Evolutionary conservation across 37 sponge, comb jelly and placozoan genomes (phyloP), one percentile per base, ranked within the genome.

Genomic region (Agelas oroides): DNA sequence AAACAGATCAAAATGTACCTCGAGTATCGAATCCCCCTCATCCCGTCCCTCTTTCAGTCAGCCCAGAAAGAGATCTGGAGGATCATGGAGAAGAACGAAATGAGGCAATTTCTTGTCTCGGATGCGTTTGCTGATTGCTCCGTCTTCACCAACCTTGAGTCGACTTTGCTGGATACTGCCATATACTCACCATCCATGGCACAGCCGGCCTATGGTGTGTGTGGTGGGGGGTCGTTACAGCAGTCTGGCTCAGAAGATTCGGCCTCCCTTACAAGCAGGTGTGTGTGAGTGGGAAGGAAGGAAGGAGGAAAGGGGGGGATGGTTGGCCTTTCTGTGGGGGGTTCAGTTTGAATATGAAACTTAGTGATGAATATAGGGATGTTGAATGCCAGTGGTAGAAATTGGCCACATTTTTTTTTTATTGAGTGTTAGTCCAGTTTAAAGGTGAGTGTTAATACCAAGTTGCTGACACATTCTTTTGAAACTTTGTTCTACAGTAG

Each of bases 201-300:
- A 36, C 53, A 67, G 5, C 84, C 75, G 5, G 66, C 66, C 30
- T 65, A 75, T 59, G 65, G 65, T 28, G 83, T 71, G 6, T 80
- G 79, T 72, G 66, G 87, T 20, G 81, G 81, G 6, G 88, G 88
- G 27, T 88, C 88, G 0, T 63, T 88, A 17, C 89, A 78, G 31
- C 84, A 84, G 32, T 83, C 84, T 0, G 73, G 81, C 28, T 78
- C 84, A 8, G 89, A 88, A 23, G 89, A 89, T 61, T 89, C 89
- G 1, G 76, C 83, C 32, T 83, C 84, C 19, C 16, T 83, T 5
- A 56, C 89, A 24, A 82, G 83, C 63, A 1, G 46, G 15, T 55
- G 18, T n/a, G 57, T n/a, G 53, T 46, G 73, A 18, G 52, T 18
- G 23, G 2, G n/a, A 27, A 72, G n/a, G 73, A 8, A 31, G 35